Percentiles rank a stretch among this genome's conserved stretches.
Evolutionary conservation across 2,888 invertebrate genomes (phyloP).

Genomic region (Hermodice carunculata): DNA sequence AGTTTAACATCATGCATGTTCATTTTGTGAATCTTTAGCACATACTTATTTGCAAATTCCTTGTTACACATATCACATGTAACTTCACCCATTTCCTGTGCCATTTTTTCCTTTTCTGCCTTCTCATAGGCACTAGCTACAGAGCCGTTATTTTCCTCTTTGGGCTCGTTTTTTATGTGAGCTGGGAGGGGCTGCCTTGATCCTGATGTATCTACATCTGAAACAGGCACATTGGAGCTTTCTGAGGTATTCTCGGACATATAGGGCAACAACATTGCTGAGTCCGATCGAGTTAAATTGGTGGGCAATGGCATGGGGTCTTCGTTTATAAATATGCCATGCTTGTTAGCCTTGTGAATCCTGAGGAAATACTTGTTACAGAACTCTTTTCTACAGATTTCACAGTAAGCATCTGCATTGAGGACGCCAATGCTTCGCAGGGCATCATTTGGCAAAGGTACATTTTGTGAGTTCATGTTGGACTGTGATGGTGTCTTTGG

Average conservation of each 20-base stretch:
- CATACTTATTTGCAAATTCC: slow-evolving; percentile 92
- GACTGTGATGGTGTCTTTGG: slow-evolving; percentile 2
- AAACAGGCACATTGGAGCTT: background rate
- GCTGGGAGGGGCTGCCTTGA: background rate
- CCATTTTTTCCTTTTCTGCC: background rate
- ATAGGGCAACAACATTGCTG: too few species aligned
- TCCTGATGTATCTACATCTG: background rate
- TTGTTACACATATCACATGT: slow-evolving; percentile 72
- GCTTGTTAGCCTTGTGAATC: slow-evolving; percentile 68
- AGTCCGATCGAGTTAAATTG: too few species aligned
- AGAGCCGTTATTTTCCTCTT: background rate
- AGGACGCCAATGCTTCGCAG: background rate
- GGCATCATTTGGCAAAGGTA: background rate
- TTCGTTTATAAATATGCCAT: slow-evolving; percentile 54
- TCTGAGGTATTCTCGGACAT: background rate
- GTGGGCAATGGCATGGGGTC: slow-evolving; percentile 6
- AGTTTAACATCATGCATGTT: slow-evolving; percentile 57
- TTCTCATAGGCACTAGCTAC: background rate
- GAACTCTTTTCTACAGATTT: slow-evolving; percentile 81
- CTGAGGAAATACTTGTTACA: slow-evolving; percentile 67
- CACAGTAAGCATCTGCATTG: slow-evolving; percentile 83
- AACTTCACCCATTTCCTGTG: background rate
- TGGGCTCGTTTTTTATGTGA: background rate
- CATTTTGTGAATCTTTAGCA: slow-evolving; percentile 63
- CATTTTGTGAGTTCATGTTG: too few species aligned